Evolutionary conservation across 2,797 vertebrate genomes (phyloP).

Genomic region (Bucorvus abyssinicus): DNA sequence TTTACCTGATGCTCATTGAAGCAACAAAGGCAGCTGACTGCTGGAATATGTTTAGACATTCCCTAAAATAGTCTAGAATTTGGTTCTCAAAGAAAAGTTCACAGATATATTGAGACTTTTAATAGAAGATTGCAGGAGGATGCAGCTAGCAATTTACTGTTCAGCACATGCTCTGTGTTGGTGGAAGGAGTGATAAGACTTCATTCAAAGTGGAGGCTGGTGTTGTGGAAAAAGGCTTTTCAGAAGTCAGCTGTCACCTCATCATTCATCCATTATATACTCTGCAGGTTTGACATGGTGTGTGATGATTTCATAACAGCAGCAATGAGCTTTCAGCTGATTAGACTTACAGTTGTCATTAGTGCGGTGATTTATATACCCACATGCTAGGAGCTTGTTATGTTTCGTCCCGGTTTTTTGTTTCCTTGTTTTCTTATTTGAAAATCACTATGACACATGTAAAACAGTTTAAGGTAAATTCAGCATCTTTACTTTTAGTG

Average conservation of each 20-base stretch:
- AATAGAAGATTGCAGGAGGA: neutral
- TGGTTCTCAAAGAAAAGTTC: neutral
- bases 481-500: neutral
- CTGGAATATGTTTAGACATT: neutral
- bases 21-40: neutral
- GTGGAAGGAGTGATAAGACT: conserved; percentile 26
- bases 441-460: neutral
- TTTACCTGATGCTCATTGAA: neutral
- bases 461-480: neutral
- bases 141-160: neutral
- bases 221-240: neutral
- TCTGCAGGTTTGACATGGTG: neutral
- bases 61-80: neutral
- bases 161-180: neutral
- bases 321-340: neutral
- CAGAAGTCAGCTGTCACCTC: neutral
- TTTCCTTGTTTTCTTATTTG: neutral
- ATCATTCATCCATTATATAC: neutral
- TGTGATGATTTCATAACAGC: neutral
- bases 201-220: conserved; percentile 2
- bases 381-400: neutral
- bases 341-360: neutral
- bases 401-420: neutral
- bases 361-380: neutral
- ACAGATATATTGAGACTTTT: neutral